Evolutionary conservation across 2,888 invertebrate genomes (phyloP), one percentile per base, ranked within the genome.

Genomic region (Mythimna albipuncta): DNA sequence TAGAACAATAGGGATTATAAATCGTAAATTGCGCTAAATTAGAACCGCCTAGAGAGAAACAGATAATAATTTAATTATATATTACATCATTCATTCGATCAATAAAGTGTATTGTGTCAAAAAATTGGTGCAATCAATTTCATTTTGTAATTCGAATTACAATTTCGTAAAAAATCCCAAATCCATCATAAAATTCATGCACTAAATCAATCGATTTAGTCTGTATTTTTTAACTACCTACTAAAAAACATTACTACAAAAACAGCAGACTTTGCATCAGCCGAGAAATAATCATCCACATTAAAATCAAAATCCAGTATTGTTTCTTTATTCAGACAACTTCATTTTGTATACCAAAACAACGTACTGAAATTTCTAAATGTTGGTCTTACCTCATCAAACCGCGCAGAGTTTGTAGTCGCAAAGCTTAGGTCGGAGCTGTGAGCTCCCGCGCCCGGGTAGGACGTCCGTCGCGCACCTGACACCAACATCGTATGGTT

Each of bases 401-500:
- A 88, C 67, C 85, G 82, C 69, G 75, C 69, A 72, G 86, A 81
- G 69, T 82, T 68, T 35, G 87, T 65, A 74, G 85, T 67, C 55
- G 76, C 76, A 52, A 76, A 76, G 72, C n/a, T 72, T 82, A 77
- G 79, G 75, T 83, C 85, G 77, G 89, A 77, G 75, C 87, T 85
- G 81, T 85, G 79, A 69, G 88, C 84, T 73, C 85, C 87, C 72
- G 90, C 87, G 71, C 83, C 86, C 72, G 89, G 87, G 50, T 90
- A 89, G 77, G 93, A 92, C 94, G 94, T 90, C 89, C 94, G 94
- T 38, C 90, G 88, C 83, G 89, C 90, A 90, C 93, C 94, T 91
- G 95, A 90, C 91, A 93, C 91, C 93, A 95, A 94, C 95, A 95
- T 95, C 88, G 88, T 94, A 87, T 93, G 91, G 86, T 86, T 85